Evolutionary conservation across 2,113 vertebrate species (phyloP), one percentile per base, ranked within the genome.

Genomic region (Proterorhinus semilunaris): DNA sequence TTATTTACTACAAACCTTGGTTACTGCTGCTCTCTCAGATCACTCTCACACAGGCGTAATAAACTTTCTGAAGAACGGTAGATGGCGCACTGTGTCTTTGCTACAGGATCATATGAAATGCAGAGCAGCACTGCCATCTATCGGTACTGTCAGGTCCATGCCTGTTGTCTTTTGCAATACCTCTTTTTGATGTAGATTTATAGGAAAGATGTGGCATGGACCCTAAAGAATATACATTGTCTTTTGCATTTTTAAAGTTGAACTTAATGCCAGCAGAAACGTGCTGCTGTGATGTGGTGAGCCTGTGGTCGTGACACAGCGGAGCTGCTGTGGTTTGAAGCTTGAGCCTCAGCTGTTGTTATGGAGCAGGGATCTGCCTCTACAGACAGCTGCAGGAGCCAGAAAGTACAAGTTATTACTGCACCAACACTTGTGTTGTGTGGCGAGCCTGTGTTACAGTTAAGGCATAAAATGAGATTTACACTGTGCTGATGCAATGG

Each of bases 321-420:
- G 50, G 62, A 67, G 57, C 45, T 63, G 72, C 64, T 61, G 68
- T 21, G 54, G 69, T 69, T 55, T 71, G 69, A 61, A 65, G 71
- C 15, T 67, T 83, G 78, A 77, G 71, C 76, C 79, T 90, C 92
- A 93, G 92, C 92, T 93, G 92, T 90, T 92, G 90, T 93, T 91
- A 87, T 91, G 87, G 83, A 83, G 82, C 11, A 50, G 71, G 59
- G 79, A 80, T 80, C 77, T 65, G 77, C 72, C 69, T 81, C 82
- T 85, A 57, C 44, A 69, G 86, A 89, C 91, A 88, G 88, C 91
- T 92, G 92, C 89, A 86, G 61, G 55, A 63, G 66, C 77, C 75
- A 75, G 78, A 88, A 87, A 88, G 81, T 76, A 80, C 86, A 86
- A 87, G 87, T 88, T 88, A 87, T 87, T 80, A 82, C 83, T 68